These are phyloP conservation scores for Notiomystis cincta DNA, from an alignment of 2,113 vertebrate species.

Conservation along the genomic window DNA sequence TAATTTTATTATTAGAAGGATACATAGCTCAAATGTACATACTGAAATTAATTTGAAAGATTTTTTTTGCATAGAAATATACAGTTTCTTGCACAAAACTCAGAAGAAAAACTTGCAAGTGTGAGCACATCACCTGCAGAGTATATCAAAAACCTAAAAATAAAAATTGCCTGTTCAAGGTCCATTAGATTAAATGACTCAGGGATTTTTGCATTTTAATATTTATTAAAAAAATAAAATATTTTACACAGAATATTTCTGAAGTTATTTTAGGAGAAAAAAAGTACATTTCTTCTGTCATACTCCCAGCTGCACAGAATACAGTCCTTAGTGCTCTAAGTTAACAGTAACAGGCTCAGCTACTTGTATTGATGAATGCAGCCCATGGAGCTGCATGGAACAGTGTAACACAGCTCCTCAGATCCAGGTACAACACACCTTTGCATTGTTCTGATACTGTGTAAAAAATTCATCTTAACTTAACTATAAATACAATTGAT, in stretches of 20 bases:
- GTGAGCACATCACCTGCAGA: neutral
- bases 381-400: neutral
- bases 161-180: neutral
- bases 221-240: neutral
- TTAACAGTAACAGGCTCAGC: neutral
- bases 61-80: neutral
- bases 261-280: neutral
- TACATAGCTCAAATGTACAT: neutral
- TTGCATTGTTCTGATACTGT: neutral
- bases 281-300: neutral
- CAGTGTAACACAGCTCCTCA: neutral
- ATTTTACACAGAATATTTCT: neutral
- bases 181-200: neutral
- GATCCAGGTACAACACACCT: neutral
- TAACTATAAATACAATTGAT: neutral
- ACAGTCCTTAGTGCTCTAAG: neutral
- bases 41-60: neutral
- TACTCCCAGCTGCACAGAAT: neutral
- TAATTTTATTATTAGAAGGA: neutral
- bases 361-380: neutral
- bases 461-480: neutral
- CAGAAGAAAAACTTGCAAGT: neutral
- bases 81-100: neutral
- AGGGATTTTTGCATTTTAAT: neutral
- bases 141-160: neutral